Percentiles rank a stretch among this genome's conserved stretches.
These are phyloP conservation scores for Eupristina koningsbergeri DNA, from an alignment of 1,140 invertebrate genomes.

Conservation along the genomic window DNA sequence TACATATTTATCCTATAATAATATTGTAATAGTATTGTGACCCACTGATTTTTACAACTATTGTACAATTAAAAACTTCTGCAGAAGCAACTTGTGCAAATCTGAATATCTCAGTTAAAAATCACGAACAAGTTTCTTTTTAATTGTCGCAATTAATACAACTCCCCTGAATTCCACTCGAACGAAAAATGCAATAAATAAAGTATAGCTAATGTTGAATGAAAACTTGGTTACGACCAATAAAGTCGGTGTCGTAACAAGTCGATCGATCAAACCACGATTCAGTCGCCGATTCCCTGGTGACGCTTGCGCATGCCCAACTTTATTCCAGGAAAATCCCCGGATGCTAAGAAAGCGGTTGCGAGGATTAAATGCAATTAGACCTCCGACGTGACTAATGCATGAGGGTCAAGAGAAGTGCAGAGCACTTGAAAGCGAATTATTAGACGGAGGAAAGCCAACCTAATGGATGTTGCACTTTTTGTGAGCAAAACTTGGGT, in stretches of 20 bases:
- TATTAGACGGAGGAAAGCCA: not conserved
- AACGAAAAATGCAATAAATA: not conserved
- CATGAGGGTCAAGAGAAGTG: too few species aligned
- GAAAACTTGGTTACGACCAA: not conserved
- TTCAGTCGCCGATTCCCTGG: too few species aligned
- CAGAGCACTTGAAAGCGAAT: not conserved
- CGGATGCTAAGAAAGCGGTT: not conserved
- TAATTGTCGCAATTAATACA: not conserved
- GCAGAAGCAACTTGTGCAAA: not conserved
- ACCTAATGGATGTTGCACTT: not conserved
- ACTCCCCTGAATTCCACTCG: not conserved
- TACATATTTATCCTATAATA: too few species aligned
- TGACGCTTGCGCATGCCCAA: too few species aligned
- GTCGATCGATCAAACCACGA: too few species aligned
- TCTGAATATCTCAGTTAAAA: not conserved
- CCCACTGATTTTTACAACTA: not conserved
- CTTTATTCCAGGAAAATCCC: not conserved
- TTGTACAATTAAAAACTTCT: not conserved
- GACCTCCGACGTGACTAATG: conserved; percentile 14
- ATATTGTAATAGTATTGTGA: not conserved
- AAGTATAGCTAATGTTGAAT: not conserved
- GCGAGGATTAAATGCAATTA: conserved; percentile 9
- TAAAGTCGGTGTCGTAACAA: too few species aligned
- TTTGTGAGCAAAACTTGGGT: too few species aligned
- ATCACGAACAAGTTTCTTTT: not conserved